Base-by-base conservation (phyloP, 2,113 vertebrate species). In the Neoarius graeffei region DNA sequence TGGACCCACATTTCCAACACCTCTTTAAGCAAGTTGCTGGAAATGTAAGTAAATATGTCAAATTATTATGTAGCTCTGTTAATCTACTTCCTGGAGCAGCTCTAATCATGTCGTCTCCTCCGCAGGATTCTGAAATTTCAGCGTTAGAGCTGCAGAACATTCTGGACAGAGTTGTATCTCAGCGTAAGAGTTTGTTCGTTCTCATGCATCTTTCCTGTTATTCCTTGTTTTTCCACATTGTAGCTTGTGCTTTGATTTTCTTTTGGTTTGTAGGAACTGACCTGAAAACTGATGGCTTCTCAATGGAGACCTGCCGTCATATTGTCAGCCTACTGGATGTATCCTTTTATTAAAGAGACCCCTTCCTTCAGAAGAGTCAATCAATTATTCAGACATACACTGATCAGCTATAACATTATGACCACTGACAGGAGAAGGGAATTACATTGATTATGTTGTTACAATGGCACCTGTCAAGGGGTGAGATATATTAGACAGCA, bases 251-350 rank as follows among this genome's bases (percentile, higher is more conserved):
- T 81, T 48, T 0, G 20, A 14, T 7, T 54, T 6, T 30, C 25
- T 84, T 91, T 92, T 67, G 4, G 27, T 20, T 85, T 59, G 9
- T 85, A 98, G 97, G 96, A 77, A 92, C 95, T 82, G 96, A 98
- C 76, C 94, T 99, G 87, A 97, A 96, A 91, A 96, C 95, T 0
- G 96, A 98, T 7, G 97, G 97, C 20, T 97, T 99, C 89, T 97
- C 94, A 87, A 94, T 97, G 0, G 96, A 97, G 92, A 98, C 97
- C 0, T 99, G 97, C 90, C 96, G 96, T 67, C 95, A 96, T 91
- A 97, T 98, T 89, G 95, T 99, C 50, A 96, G 96, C 84, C 95
- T 99, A 56, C 86, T 98, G 5, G 97, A 99, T 15, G 97, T 98
- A 98, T 98, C 97, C 95, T 96, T 96, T 92, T 25, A 7, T 80